Percentiles rank a stretch among this genome's conserved stretches.
These are phyloP conservation scores for Alviniconcha strummeri DNA, from an alignment of 2,888 invertebrate genomes.

Conservation along the genomic window DNA sequence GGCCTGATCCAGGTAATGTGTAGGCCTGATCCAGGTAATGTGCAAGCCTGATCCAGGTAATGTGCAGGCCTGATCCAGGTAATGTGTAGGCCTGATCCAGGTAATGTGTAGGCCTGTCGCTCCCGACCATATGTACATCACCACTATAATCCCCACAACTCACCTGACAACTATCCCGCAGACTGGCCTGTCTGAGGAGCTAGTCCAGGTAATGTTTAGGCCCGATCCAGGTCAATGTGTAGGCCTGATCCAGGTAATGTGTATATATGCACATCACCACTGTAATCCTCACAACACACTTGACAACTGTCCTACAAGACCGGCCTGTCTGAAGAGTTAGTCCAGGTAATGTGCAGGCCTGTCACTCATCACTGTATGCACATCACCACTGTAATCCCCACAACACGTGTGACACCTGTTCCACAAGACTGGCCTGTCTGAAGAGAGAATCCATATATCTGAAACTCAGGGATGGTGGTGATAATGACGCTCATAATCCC, in stretches of 20 bases:
- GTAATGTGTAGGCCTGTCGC: too few relatives aligned
- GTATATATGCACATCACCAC: conserved; percentile 50
- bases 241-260: too few relatives aligned
- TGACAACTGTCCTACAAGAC: conserved; percentile 63
- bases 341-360: conserved; percentile 54
- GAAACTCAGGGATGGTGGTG: too few relatives aligned
- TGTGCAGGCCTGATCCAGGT: too few relatives aligned
- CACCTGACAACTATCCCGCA: conserved; percentile 62
- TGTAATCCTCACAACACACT: conserved; percentile 46
- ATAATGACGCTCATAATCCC: too few relatives aligned
- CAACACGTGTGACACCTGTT: conserved; percentile 42
- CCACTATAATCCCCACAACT: conserved; percentile 68
- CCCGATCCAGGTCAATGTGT: too few relatives aligned
- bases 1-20: too few relatives aligned
- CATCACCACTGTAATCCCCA: neutral
- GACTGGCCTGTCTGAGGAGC: conserved; percentile 63
- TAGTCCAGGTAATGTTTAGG: conserved; percentile 67
- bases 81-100: too few relatives aligned
- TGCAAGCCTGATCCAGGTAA: too few relatives aligned
- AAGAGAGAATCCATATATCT: conserved; percentile 57
- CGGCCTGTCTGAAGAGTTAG: conserved; percentile 62
- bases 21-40: too few relatives aligned
- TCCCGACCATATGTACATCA: too few relatives aligned
- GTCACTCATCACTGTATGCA: too few relatives aligned
- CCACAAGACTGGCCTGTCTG: conserved; percentile 61